phyloP scores from a whole-genome alignment of 2,113 vertebrate genomes.

The Podarcis cretensis region DNA sequence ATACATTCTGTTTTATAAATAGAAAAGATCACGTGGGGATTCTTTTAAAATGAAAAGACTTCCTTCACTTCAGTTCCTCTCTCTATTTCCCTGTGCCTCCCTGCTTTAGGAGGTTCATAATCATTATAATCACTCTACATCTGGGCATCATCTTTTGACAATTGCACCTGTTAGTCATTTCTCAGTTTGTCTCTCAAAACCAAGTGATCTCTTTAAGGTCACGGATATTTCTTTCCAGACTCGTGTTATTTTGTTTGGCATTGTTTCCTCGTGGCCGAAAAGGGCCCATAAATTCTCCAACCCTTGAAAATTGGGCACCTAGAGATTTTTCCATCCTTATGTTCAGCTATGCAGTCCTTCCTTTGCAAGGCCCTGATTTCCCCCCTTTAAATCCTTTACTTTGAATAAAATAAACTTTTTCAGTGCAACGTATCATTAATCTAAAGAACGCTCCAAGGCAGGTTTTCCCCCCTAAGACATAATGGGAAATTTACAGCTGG shows the following conservation, averaged over 20 bases:
- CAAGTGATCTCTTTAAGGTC: conserved; percentile 64
- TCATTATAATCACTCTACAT: conserved; percentile 27
- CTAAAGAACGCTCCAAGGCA: conserved; percentile 63
- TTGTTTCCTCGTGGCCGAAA: conserved; percentile 33
- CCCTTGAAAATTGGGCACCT: conserved; percentile 43
- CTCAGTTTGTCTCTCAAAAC: conserved; percentile 58
- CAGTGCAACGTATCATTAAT: conserved; percentile 71
- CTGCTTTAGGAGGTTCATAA: conserved; percentile 40
- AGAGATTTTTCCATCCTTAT: conserved; percentile 45
- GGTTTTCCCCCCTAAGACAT: conserved; percentile 65
- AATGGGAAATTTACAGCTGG: conserved; percentile 62
- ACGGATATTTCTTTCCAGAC: conserved; percentile 47
- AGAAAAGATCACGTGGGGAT: conserved; percentile 20
- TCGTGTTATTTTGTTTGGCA: conserved; percentile 39
- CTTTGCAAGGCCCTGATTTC: conserved; percentile 37
- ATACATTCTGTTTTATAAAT: conserved; percentile 52
- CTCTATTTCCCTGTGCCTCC: background rate
- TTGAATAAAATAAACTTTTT: conserved; percentile 49
- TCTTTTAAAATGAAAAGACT: background rate
- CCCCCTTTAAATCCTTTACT: conserved; percentile 61
- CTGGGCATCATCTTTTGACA: conserved; percentile 48
- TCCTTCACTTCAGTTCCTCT: conserved; percentile 13
- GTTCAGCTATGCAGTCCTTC: background rate
- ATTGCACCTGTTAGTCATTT: conserved; percentile 67
- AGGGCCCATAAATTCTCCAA: conserved; percentile 49